These are phyloP conservation scores for Schrankia costaestrigalis DNA, from an alignment of 2,888 invertebrate genomes.

Conservation along the genomic window DNA sequence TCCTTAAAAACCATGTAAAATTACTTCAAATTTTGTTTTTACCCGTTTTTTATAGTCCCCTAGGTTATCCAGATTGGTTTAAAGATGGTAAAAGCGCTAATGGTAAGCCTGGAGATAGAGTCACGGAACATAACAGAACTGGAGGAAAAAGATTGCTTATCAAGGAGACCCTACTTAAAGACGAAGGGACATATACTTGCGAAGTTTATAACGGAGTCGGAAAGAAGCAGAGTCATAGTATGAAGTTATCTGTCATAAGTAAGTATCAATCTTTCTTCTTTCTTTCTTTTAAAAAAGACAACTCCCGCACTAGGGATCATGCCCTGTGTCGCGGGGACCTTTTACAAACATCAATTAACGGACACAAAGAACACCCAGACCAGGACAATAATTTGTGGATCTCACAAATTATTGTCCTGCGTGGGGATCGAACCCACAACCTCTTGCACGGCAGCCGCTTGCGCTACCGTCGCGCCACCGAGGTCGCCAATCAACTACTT, in stretches of 20 bases:
- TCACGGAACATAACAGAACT: conserved; percentile 62
- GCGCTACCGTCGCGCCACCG: no score
- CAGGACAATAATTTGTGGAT: no score
- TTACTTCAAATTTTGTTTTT: neutral
- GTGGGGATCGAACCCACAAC: no score
- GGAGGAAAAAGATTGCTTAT: conserved; percentile 61
- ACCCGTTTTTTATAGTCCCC: conserved; percentile 45
- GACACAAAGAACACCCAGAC: no score
- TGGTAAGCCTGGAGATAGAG: conserved; percentile 35
- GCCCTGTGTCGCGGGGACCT: no score
- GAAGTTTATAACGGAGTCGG: conserved; percentile 54
- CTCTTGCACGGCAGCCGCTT: no score
- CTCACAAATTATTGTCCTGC: no score
- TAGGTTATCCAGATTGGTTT: conserved; percentile 59
- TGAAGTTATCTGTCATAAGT: conserved; percentile 59
- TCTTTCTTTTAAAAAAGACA: no score
- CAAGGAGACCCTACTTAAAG: conserved; percentile 48
- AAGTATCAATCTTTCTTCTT: no score
- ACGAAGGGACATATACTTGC: conserved; percentile 59
- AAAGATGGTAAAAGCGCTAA: conserved; percentile 53
- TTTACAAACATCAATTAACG: no score
- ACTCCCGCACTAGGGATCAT: no score
- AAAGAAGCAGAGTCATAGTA: conserved; percentile 45
- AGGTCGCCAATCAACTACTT: no score
- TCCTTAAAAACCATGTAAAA: neutral